Base-by-base conservation (phyloP, 1,140 invertebrate genomes). In the Nixonia krombeini region DNA sequence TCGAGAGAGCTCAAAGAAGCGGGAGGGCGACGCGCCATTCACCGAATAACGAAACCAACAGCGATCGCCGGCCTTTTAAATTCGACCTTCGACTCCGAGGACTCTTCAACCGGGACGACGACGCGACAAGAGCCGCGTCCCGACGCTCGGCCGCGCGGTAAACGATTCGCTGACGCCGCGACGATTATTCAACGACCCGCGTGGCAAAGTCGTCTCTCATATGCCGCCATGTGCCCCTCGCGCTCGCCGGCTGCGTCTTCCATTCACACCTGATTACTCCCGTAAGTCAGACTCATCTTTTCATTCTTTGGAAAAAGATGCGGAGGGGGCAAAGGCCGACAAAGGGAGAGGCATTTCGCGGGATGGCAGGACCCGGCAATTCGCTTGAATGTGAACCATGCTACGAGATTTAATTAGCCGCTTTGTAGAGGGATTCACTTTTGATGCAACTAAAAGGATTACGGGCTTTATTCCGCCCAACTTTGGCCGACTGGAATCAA, bases 371-470 rank as follows among this genome's bases (percentile, higher is more conserved):
- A 41, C 16, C 49, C 45, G 9, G 49, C 18, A 26, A 45, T 35
- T 57, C 40, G 37, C 41, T 51, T 56, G 55, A 70, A 57, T 61
- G 41, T 51, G 67, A 64, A 40, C 56, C 67, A 56, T 50, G 67
- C 38, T 59, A 49, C 58, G 59, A 42, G 67, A 70, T 64, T 70
- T 64, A 70, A 70, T 70, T 70, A 70, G 61, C 56, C 12, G 50
- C 59, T 56, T 45, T 57, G 56, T 46, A 56, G 59, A 70, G 67
- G 59, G 67, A 56, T 57, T 40, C 49, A 59, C 67, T 70, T 70
- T 70, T 70, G 67, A 70, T 61, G 55, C 58, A 45, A 53, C 61
- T 70, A 70, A 70, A 70, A 62, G 67, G 67, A 70, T 70, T 70
- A 70, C 45, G 18, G 44, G 38, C 49, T 50, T 33, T 53, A 41